Base-by-base conservation (phyloP, 2,113 vertebrate genomes). In the Daboia siamensis region DNA sequence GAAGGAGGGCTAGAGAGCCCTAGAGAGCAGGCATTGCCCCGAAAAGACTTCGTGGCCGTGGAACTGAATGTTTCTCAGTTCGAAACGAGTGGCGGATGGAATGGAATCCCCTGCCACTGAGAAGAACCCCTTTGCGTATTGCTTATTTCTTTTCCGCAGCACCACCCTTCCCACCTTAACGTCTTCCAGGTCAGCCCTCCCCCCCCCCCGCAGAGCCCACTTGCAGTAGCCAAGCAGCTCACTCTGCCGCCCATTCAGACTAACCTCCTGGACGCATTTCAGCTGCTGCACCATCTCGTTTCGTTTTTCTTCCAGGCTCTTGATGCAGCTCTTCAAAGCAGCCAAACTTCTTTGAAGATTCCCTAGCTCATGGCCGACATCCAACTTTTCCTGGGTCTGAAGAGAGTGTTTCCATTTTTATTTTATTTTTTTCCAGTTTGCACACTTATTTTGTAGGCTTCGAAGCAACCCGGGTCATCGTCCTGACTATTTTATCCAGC, bases 261-360 rank as follows among this genome's bases (percentile, higher is more conserved):
- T 7, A 21, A 95, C 95, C 94, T 95, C 92, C 87, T 56, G 26
- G 1, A 90, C 39, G 33, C 84, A 89, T 52, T 52, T 93, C 48
- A 95, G 95, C 59, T 97, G 95, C 87, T 96, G 95, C 0, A 96
- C 90, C 4, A 95, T 94, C 61, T 95, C 91, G 1, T 97, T 95
- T 46, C 90, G 95, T 74, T 98, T 97, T 74, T 94, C 96, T 57
- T 97, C 95, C 20, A 97, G 86, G 33, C 88, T 92, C 69, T 94
- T 94, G 17, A 94, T 95, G 20, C 92, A 97, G 0, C 91, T 91
- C 89, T 98, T 96, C 9, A 96, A 95, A 21, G 95, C 95, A 91
- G 87, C 95, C 44, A 98, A 94, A 56, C 95, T 96, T 88, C 96
- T 96, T 87, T 94, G 97, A 52, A 97, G 93, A 23, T 93, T 93